Conservation (phyloP, 2,113 vertebrate genomes). For the Theristicus caerulescens region DNA sequence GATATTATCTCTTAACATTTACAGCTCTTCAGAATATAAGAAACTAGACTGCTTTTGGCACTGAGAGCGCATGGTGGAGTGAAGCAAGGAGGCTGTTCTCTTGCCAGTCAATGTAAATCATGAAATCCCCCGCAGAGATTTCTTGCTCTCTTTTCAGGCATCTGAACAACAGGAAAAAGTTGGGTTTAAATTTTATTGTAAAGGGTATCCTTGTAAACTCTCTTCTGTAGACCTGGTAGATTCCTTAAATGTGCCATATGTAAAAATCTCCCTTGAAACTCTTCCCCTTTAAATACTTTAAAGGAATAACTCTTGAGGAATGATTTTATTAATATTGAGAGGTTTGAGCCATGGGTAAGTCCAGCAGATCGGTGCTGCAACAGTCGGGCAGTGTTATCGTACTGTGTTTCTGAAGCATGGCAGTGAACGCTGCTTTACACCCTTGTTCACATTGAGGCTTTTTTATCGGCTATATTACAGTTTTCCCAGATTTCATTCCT, state of each 20-base stretch:
- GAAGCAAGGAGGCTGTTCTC: neutral
- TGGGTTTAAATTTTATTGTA: neutral
- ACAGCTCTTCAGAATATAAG: neutral
- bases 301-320: neutral
- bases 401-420: neutral
- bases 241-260: neutral
- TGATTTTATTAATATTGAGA: neutral
- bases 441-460: neutral
- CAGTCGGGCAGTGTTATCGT: neutral
- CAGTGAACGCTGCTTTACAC: neutral
- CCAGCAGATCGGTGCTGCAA: neutral
- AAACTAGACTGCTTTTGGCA: neutral
- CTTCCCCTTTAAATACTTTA: neutral
- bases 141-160: neutral
- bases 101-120: neutral
- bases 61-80: neutral
- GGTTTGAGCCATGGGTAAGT: neutral
- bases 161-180: neutral
- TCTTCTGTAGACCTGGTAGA: fast-evolving
- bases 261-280: neutral
- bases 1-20: neutral
- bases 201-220: neutral
- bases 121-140: neutral
- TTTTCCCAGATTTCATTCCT: neutral
- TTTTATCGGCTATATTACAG: neutral